These are phyloP conservation scores for human (Homo sapiens) DNA, from an alignment of 2,113 vertebrate genomes.

Conservation along the genomic window GRCh38 chr6:14397501-14398000, in stretches of 20 bases:
- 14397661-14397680: background rate
- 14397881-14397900: background rate
- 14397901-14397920: background rate
- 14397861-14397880: background rate
- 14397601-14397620: background rate
- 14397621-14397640: background rate
- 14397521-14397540: background rate
- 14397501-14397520: background rate
- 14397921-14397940: background rate
- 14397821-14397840: background rate
- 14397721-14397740: background rate
- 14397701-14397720: background rate
- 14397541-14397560: background rate
- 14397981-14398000: background rate
- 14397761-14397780: background rate
- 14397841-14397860: fast-evolving
- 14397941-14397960: background rate
- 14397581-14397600: background rate
- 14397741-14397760: background rate
- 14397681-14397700: background rate
- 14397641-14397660: background rate
- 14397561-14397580: background rate
- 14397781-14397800: background rate
- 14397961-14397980: background rate
- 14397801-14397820: background rate